Evolutionary conservation across 35 echinoderm and acorn worm genomes (phyloP).

Genomic region (Hemicentrotus pulcherrimus): DNA sequence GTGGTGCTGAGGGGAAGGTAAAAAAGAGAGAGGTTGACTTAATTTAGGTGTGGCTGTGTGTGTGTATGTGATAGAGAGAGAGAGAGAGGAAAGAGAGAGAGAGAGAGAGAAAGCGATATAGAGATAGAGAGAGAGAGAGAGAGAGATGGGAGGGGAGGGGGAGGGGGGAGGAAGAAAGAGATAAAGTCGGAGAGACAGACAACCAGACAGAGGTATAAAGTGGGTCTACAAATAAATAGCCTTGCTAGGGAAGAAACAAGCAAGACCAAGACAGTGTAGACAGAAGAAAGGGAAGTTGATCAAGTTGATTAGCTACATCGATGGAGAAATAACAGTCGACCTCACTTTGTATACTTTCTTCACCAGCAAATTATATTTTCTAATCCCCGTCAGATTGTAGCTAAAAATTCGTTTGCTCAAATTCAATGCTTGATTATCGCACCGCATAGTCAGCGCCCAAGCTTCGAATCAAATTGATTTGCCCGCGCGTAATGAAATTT

Average conservation of each 20-base stretch:
- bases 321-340: not conserved
- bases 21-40: not conserved
- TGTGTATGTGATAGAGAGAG: not conserved
- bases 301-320: too few relatives aligned
- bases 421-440: not conserved
- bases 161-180: not conserved
- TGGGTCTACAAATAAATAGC: too few relatives aligned
- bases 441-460: not conserved
- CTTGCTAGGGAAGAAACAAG: too few relatives aligned
- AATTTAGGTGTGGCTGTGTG: not conserved
- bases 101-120: not conserved
- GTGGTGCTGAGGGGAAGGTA: not conserved
- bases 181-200: not conserved
- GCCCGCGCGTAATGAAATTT: conserved; percentile 9
- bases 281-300: too few relatives aligned
- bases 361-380: not conserved
- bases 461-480: conserved; percentile 1
- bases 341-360: not conserved
- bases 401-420: not conserved
- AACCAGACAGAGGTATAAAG: too few relatives aligned
- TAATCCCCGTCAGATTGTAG: not conserved
- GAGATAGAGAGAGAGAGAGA: not conserved
- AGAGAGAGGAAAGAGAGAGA: not conserved
- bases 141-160: not conserved
- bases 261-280: too few relatives aligned